Percentiles rank a stretch among this genome's conserved stretches.
Evolutionary conservation across 1,140 invertebrate genomes (phyloP).

Genomic region (Calliphora vicina): DNA sequence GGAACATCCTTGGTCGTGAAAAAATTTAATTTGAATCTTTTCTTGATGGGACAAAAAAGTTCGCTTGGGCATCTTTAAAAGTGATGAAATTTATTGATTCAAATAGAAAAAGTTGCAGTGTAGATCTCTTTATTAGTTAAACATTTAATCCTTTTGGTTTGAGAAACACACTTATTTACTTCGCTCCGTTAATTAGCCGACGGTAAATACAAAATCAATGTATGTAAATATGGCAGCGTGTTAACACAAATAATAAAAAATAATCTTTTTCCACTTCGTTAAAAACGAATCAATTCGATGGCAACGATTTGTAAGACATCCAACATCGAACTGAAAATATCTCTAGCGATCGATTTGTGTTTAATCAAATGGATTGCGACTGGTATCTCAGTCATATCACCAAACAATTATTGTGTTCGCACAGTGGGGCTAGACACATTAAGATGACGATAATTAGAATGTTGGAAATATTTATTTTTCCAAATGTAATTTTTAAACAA

Average conservation of each 20-base stretch:
- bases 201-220: neutral
- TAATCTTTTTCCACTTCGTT: constrained; percentile 5
- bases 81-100: no score
- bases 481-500: no score
- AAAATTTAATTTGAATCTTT: no score
- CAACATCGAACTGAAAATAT: no score
- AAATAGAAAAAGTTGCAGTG: no score
- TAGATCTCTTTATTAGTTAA: neutral
- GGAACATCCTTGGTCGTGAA: no score
- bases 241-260: neutral
- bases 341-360: neutral
- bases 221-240: neutral
- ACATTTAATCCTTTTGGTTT: neutral
- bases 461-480: no score
- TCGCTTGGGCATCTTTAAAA: no score
- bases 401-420: neutral
- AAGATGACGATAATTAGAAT: neutral
- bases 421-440: neutral
- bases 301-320: neutral
- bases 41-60: no score
- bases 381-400: neutral
- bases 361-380: constrained; percentile 23
- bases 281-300: neutral
- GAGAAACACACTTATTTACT: no score
- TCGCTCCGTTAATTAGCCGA: neutral